These are phyloP conservation scores for Microctenopoma lineatum DNA, from an alignment of 2,797 vertebrate genomes.

Conservation along the genomic window DNA sequence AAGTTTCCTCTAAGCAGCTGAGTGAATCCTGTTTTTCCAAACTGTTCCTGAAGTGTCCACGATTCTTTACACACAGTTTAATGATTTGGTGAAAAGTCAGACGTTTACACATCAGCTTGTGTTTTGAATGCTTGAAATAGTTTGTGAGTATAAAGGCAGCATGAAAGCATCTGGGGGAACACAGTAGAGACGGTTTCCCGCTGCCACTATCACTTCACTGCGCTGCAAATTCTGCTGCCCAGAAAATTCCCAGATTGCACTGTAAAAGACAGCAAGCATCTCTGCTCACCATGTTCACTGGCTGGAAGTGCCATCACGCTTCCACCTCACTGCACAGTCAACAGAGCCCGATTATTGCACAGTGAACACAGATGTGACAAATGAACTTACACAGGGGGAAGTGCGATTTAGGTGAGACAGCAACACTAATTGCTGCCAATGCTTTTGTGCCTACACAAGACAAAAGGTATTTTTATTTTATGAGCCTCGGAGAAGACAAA, in stretches of 20 bases:
- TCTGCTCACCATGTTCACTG: constrained; percentile 36
- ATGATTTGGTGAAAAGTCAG: too few species aligned
- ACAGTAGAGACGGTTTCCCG: background rate
- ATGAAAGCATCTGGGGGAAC: background rate
- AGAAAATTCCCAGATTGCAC: constrained; percentile 49
- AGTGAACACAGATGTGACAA: constrained; percentile 18
- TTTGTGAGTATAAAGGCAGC: background rate
- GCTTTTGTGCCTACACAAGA: constrained; percentile 4
- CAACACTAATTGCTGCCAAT: constrained; percentile 8
- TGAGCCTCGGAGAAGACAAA: background rate
- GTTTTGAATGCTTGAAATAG: background rate
- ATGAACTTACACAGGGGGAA: constrained; percentile 18
- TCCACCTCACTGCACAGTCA: constrained; percentile 33
- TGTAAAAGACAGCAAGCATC: constrained; percentile 19
- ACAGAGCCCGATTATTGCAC: background rate
- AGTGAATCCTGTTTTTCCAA: too few species aligned
- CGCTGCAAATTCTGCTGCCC: background rate
- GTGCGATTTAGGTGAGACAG: constrained; percentile 16
- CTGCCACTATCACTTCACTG: constrained; percentile 14
- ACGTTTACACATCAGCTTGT: background rate
- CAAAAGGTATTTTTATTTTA: constrained; percentile 5
- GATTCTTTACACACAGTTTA: too few species aligned
- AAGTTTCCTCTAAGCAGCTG: too few species aligned
- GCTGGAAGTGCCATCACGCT: constrained; percentile 59
- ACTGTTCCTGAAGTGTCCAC: too few species aligned